Percentiles rank a stretch among this genome's conserved stretches.
Conservation (phyloP, 2,888 invertebrate species). For the Sepiola atlantica region DNA sequence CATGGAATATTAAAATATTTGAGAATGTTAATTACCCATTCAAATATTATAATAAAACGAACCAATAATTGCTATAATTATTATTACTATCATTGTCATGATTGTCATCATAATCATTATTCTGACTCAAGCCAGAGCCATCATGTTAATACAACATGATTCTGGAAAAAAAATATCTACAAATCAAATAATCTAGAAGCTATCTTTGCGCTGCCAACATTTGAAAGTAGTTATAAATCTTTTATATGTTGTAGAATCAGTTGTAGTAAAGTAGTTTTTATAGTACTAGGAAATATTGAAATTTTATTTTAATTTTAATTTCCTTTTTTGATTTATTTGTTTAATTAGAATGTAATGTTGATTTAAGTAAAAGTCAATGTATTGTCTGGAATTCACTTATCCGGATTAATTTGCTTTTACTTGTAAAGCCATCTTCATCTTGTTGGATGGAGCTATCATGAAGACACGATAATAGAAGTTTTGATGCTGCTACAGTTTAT, state of each 20-base stretch:
- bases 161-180: not conserved
- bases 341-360: conserved; percentile 4
- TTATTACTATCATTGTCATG: not conserved
- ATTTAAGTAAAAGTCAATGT: not conserved
- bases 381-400: not conserved
- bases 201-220: conserved; percentile 32
- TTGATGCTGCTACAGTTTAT: not conserved
- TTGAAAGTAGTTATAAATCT: conserved; percentile 8
- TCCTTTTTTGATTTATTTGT: not conserved
- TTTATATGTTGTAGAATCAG: not conserved
- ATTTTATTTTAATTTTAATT: not conserved
- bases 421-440: not conserved
- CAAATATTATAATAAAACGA: not conserved
- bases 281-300: conserved; percentile 3
- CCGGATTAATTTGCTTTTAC: not conserved
- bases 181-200: not conserved
- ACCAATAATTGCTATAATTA: not conserved
- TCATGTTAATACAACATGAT: conserved; percentile 18
- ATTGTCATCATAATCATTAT: not conserved
- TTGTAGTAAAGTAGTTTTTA: not conserved
- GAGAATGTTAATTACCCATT: not conserved
- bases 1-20: not conserved
- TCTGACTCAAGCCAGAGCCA: not conserved
- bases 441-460: not conserved
- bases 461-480: conserved; percentile 22